Percentiles rank a stretch among this genome's conserved stretches.
Conservation (phyloP, 1,140 invertebrate species). For the Tetragnatha versicolor region DNA sequence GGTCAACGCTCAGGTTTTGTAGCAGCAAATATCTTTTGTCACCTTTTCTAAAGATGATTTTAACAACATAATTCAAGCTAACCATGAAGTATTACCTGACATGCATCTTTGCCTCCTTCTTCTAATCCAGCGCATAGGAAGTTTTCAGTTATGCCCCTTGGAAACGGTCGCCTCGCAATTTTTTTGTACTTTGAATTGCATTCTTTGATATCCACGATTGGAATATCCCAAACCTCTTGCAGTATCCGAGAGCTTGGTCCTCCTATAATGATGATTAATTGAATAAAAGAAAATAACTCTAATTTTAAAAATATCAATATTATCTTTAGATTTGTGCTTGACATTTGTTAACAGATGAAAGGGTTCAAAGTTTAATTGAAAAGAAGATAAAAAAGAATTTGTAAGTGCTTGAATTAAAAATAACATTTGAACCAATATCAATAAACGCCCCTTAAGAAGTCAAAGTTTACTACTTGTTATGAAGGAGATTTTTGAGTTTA, state of each 20-base stretch:
- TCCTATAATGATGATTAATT: slow-evolving; percentile 2
- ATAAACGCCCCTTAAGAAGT: too few species aligned
- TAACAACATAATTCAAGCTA: too few species aligned
- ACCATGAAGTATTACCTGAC: slow-evolving; percentile 54
- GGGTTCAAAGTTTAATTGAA: neutral
- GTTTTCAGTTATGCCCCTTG: slow-evolving; percentile 24
- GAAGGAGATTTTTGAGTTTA: too few species aligned
- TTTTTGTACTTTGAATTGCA: slow-evolving; percentile 36
- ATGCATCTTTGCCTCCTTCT: slow-evolving; percentile 89
- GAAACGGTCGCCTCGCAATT: slow-evolving; percentile 19
- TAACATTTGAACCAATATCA: neutral
- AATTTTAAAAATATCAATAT: neutral
- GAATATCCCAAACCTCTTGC: slow-evolving; percentile 27
- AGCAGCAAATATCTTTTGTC: too few species aligned
- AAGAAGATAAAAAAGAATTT: too few species aligned
- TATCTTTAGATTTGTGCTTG: neutral
- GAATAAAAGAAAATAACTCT: neutral
- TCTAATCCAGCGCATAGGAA: slow-evolving; percentile 83
- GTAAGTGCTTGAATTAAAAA: too few species aligned
- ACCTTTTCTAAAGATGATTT: too few species aligned
- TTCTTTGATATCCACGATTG: neutral
- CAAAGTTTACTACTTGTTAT: too few species aligned
- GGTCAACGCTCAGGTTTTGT: too few species aligned
- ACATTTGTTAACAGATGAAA: neutral
- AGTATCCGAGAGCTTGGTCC: slow-evolving; percentile 13